Evolutionary conservation across 1,140 invertebrate genomes (phyloP), one percentile per base, ranked within the genome.

Genomic region (Aphidius ervi): DNA sequence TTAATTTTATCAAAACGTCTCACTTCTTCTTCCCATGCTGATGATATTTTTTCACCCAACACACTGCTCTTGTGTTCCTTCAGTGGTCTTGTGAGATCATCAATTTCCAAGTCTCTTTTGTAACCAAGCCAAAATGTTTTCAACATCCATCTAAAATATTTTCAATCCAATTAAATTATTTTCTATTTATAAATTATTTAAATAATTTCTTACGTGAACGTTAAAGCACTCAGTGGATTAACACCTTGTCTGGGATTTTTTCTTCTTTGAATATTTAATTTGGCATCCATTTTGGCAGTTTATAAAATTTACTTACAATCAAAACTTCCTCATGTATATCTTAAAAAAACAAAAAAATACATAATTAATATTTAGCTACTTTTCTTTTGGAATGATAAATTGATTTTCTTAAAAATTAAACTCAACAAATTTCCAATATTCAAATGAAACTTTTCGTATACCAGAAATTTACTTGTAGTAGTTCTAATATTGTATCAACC

Each of bases 21-120:
- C 9, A 65, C 66, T 56, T 78, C 75, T 47, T 71, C 59, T 8
- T 78, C 67, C 76, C 77, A 79, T 62, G 66, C 58, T 45, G 48
- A 59, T 31, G 69, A 47, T 62, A 85, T 71, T 62, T 72, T 76
- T 61, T 78, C 72, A 41, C 83, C 82, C 9, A 85, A 57, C 37
- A 68, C 54, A 61, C 73, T 73, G n/a, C 82, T 83, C 16, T 62
- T 74, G 61, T 85, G 82, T 48, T 83, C 81, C 62, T 85, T 83
- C 58, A 87, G 81, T 9, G 86, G 83, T 58, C 82, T 82, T 68
- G 85, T 88, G 10, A 91, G 78, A 75, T 91, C 88, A 46, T 82
- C 74, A 55, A 85, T 73, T 71, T 86, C 85, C 10, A 90, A 76
- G 68, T 90, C 86, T 65, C 85, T 80, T 64, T 82, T 83, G 70